phyloP scores from a whole-genome alignment of 2,888 invertebrate species.

The Cheilosia impressa region DNA sequence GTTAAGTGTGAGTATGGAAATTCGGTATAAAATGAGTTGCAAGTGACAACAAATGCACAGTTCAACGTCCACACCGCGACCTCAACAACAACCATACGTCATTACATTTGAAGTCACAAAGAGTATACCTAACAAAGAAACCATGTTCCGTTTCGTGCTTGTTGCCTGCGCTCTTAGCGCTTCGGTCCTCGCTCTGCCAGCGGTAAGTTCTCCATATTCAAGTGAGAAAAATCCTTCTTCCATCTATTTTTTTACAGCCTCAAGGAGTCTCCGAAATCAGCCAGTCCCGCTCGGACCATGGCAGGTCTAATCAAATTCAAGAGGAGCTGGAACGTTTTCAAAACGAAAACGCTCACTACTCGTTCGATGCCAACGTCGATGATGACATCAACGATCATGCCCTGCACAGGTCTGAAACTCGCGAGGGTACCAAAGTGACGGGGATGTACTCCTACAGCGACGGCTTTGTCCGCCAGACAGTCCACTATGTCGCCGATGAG shows the following conservation, averaged over 20 bases:
- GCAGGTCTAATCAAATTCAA: constrained; percentile 52
- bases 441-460: constrained; percentile 87
- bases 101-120: neutral
- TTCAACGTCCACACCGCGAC: neutral
- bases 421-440: constrained; percentile 80
- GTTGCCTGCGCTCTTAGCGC: neutral
- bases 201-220: neutral
- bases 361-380: constrained; percentile 82
- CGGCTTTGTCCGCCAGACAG: constrained; percentile 85
- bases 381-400: constrained; percentile 84
- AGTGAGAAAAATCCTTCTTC: neutral
- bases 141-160: neutral
- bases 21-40: neutral
- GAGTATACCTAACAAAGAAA: neutral
- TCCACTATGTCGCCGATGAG: constrained; percentile 86
- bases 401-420: constrained; percentile 82
- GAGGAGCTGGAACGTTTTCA: constrained; percentile 79
- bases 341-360: constrained; percentile 84
- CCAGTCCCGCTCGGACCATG: neutral
- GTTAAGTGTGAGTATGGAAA: neutral
- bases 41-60: neutral
- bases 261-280: neutral
- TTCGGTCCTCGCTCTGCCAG: neutral
- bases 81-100: neutral
- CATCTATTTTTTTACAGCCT: neutral